phyloP scores from a whole-genome alignment of 2,888 invertebrate species.

The Eustalomyia histrio region DNA sequence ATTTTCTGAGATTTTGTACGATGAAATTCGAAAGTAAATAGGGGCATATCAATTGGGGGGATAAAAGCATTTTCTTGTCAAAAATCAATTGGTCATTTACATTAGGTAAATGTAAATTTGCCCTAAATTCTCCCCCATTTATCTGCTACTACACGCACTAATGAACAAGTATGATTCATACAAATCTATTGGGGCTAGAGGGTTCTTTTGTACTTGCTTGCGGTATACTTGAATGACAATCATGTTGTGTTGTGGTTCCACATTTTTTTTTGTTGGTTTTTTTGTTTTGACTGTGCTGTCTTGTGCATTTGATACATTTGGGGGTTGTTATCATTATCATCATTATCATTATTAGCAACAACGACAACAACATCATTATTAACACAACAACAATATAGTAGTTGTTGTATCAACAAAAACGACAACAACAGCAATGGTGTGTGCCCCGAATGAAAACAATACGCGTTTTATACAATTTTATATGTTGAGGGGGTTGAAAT shows the following conservation, averaged over 20 bases:
- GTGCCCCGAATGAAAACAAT: slow-evolving; percentile 48
- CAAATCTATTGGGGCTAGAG: slow-evolving; percentile 33
- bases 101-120: neutral
- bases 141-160: slow-evolving; percentile 17
- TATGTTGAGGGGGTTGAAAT: slow-evolving; percentile 62
- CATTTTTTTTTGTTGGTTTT: slow-evolving; percentile 12
- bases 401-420: slow-evolving; percentile 24
- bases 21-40: no score
- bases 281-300: neutral
- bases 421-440: slow-evolving; percentile 14
- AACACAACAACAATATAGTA: slow-evolving; percentile 16
- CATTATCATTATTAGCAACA: slow-evolving; percentile 38
- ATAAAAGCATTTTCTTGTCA: no score
- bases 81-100: no score
- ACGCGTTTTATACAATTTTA: slow-evolving; percentile 19
- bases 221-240: slow-evolving; percentile 27
- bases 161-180: slow-evolving; percentile 38
- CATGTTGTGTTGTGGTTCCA: slow-evolving; percentile 40
- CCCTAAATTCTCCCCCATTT: slow-evolving; percentile 1
- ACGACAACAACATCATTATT: slow-evolving; percentile 43
- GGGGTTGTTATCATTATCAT: slow-evolving; percentile 52
- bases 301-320: slow-evolving; percentile 31
- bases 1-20: no score
- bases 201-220: slow-evolving; percentile 26
- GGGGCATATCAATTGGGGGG: no score